Evolutionary conservation across 2,888 invertebrate genomes (phyloP).

Genomic region (Agonopterix arenella): DNA sequence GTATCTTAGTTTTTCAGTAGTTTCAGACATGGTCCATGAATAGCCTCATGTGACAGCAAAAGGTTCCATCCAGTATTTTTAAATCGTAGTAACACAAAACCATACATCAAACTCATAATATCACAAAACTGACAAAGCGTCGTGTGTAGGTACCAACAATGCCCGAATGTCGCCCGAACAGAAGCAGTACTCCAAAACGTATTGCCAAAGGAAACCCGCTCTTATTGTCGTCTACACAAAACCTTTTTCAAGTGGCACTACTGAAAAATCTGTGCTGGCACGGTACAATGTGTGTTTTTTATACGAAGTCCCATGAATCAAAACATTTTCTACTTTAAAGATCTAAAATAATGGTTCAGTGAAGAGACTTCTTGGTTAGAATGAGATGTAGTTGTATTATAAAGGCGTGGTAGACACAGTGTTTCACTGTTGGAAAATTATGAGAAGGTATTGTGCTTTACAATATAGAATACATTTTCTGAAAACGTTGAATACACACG

Average conservation of each 20-base stretch:
- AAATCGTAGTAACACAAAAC: slow-evolving; percentile 19
- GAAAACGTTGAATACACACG: no score
- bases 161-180: slow-evolving; percentile 16
- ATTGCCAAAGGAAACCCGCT: slow-evolving; percentile 11
- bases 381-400: no score
- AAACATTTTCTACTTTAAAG: no score
- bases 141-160: slow-evolving; percentile 20
- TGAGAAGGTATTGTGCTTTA: slow-evolving; percentile 5
- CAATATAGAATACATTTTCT: no score
- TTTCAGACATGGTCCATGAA: no score
- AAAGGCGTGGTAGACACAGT: no score
- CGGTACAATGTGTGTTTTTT: no score
- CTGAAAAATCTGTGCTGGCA: no score
- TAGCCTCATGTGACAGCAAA: not conserved
- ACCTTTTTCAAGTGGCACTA: slow-evolving; percentile 7
- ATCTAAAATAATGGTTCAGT: no score
- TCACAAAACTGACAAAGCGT: slow-evolving; percentile 45
- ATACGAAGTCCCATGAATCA: no score
- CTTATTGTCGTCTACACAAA: slow-evolving; percentile 15
- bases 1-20: no score
- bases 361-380: no score
- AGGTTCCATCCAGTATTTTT: slow-evolving; percentile 12
- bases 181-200: not conserved
- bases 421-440: not conserved
- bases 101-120: slow-evolving; percentile 47